Conservation (phyloP, 2,888 invertebrate genomes). For the Choreutis nemorana region DNA sequence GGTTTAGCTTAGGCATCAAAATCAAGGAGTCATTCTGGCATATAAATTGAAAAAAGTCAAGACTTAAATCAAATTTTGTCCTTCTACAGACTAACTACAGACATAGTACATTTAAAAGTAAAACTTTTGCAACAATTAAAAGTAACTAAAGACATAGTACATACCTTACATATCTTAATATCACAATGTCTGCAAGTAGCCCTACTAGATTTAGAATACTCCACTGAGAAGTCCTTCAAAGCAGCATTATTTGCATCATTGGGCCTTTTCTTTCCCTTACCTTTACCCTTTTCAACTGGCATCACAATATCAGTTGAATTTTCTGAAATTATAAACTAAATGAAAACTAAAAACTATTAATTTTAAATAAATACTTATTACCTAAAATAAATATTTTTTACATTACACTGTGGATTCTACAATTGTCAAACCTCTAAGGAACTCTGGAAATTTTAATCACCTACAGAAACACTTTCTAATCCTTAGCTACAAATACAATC, state of each 20-base stretch:
- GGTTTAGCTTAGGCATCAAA: too few relatives aligned
- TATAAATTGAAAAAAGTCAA: too few relatives aligned
- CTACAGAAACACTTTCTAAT: too few relatives aligned
- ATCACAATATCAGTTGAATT: conserved; percentile 34
- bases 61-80: too few relatives aligned
- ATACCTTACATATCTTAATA: conserved; percentile 82
- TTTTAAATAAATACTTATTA: too few relatives aligned
- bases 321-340: conserved; percentile 10
- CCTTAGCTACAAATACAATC: too few relatives aligned
- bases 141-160: conserved; percentile 1
- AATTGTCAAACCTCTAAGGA: too few relatives aligned
- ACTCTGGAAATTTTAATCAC: too few relatives aligned
- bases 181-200: conserved; percentile 86
- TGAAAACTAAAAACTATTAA: background rate
- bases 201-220: conserved; percentile 87
- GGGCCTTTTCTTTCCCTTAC: conserved; percentile 55
- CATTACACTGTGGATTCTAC: too few relatives aligned
- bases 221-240: conserved; percentile 75
- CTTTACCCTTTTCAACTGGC: conserved; percentile 52
- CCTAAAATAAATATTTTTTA: too few relatives aligned
- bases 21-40: too few relatives aligned
- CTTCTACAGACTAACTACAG: background rate
- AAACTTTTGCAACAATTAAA: background rate
- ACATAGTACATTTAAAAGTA: background rate
- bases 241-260: conserved; percentile 36